A percentile compares a stretch with the other conserved stretches of the same genome.
phyloP scores from a whole-genome alignment of 2,797 vertebrate genomes.

The Premnoplex brunnescens region DNA sequence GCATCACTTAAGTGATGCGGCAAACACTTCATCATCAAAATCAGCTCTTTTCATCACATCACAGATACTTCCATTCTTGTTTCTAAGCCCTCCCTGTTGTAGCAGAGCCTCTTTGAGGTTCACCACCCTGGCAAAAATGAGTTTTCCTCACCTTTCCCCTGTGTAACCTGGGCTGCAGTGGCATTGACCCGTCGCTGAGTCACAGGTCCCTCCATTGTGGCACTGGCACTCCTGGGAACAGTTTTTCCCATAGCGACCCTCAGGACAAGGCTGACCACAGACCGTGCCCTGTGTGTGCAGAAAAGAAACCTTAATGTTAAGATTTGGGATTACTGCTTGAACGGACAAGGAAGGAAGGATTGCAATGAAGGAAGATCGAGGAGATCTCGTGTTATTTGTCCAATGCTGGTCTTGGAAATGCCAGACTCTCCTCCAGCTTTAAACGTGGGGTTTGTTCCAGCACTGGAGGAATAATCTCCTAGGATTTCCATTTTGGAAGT shows the following conservation, averaged over 20 bases:
- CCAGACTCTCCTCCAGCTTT: neutral
- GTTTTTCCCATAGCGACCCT: conserved; percentile 88
- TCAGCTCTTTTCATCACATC: accelerated
- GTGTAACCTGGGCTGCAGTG: conserved; percentile 89
- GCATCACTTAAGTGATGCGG: neutral
- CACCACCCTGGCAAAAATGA: neutral
- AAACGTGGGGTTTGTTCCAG: neutral
- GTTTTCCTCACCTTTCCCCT: conserved; percentile 85
- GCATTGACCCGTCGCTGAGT: conserved; percentile 85
- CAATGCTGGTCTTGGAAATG: conserved; percentile 1
- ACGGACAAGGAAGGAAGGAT: neutral
- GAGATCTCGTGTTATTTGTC: neutral
- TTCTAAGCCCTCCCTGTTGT: neutral
- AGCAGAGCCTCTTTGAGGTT: neutral
- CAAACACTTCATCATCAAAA: neutral
- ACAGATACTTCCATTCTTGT: neutral
- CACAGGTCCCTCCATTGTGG: conserved; percentile 90
- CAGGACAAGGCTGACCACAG: conserved; percentile 95
- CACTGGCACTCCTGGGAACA: conserved; percentile 97
- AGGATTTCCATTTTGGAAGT: conserved; percentile 21
- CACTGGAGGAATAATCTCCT: neutral
- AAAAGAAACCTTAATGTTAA: conserved; percentile 53
- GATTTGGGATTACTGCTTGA: conserved; percentile 6
- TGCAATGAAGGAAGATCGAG: conserved; percentile 18
- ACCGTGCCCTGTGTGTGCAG: conserved; percentile 85